phyloP scores from a whole-genome alignment of 2,797 vertebrate species.

The Neosalanx taihuensis region DNA sequence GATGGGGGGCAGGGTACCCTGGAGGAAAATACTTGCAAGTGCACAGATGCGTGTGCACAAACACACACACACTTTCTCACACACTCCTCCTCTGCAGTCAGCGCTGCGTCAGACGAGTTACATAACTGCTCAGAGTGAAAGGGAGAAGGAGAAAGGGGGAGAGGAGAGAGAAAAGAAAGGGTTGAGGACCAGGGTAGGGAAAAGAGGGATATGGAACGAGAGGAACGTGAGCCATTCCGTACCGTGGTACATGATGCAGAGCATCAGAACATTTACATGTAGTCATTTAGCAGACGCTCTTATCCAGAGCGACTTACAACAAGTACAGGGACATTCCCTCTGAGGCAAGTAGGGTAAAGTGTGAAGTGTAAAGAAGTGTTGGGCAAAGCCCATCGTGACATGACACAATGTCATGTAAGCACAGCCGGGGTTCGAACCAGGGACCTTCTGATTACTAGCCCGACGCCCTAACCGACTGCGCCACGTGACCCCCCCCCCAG shows the following conservation, averaged over 20 bases:
- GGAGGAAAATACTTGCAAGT: conserved; percentile 12
- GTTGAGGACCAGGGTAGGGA: conserved; percentile 16
- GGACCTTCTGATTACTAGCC: too few species aligned
- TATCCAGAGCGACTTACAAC: too few species aligned
- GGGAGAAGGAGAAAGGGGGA: conserved; percentile 32
- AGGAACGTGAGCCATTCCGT: neutral
- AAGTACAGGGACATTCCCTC: too few species aligned
- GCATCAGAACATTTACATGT: conserved; percentile 10
- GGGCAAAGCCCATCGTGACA: too few species aligned
- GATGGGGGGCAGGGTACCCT: neutral
- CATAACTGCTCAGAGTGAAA: conserved; percentile 57
- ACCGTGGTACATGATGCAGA: conserved; percentile 11
- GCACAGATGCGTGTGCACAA: conserved; percentile 18
- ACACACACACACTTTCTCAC: conserved; percentile 17
- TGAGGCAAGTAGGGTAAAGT: too few species aligned
- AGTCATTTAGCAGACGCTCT: too few species aligned
- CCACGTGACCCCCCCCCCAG: neutral
- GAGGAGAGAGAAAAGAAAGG: conserved; percentile 24
- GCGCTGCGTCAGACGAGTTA: conserved; percentile 70
- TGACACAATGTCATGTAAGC: too few species aligned
- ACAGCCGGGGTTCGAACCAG: too few species aligned
- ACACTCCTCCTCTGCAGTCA: conserved; percentile 57
- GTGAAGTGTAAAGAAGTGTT: too few species aligned
- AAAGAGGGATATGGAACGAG: conserved; percentile 18
- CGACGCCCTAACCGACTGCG: too few species aligned